Base-by-base conservation (phyloP, 2,113 vertebrate genomes). In the Proteles cristata region DNA sequence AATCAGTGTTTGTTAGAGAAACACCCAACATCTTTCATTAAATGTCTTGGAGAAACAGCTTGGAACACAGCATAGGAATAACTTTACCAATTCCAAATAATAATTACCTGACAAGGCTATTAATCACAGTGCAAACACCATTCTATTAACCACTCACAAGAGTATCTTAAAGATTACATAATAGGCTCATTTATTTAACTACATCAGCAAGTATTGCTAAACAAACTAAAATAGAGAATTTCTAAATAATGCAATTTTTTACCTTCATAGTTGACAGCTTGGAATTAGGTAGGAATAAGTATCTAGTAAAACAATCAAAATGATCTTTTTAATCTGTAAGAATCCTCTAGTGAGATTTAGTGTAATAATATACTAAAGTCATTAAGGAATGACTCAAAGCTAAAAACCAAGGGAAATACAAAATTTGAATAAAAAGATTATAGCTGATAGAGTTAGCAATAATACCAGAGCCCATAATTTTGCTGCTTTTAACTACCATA, bases 51-150 rank as follows among this genome's bases (percentile, higher is more conserved):
- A 76, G 48, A 96, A 97, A 74, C 45, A 83, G 65, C 45, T 84
- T 93, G 80, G n/a, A 97, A 96, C 31, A 73, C 28, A 94, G 43
- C n/a, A 88, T 31, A 92, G 58, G 31, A 95, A 96, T 71, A 96
- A 97, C 74, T 89, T 94, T 71, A 97, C 93, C 92, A 96, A 93
- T 66, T 94, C 19, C 63, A 94, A 97, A 95, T 94, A 94, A 97
- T 85, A 97, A 97, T 97, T 98, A 97, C 55, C 63, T 96, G 84
- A 89, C 76, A 96, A 97, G 71, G 48, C 88, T 97, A 97, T 96
- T 96, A 94, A 94, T 98, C 96, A 95, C 45, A 83, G 26, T 88
- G 43, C 26, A 97, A 95, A 95, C 76, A 81, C 23, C 73, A 92
- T 90, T 93, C 96, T 96, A 96, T 96, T 90, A 97, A 77, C 63